These are phyloP conservation scores for Eolophus roseicapilla DNA, from an alignment of 2,113 vertebrate genomes.

Conservation along the genomic window DNA sequence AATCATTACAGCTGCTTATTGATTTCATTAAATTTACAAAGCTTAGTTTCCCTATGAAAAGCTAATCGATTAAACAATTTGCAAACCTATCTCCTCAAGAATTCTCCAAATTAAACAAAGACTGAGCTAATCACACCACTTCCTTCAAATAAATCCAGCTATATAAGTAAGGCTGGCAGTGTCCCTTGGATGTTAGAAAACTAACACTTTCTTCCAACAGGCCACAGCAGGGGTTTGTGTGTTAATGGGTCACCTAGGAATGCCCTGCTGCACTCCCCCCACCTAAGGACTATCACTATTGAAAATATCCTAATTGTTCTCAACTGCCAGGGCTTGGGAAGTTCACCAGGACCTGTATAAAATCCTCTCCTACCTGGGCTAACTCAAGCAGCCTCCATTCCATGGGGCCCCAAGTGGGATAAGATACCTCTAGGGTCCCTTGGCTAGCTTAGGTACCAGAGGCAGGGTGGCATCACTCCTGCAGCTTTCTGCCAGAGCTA, in stretches of 20 bases:
- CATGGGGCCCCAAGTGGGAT: too few species aligned
- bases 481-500: neutral
- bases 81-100: neutral
- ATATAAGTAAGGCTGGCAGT: neutral
- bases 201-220: fast-evolving
- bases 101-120: neutral
- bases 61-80: neutral
- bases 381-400: neutral
- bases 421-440: neutral
- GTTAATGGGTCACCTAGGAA: neutral
- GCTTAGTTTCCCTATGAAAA: neutral
- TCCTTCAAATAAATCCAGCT: neutral
- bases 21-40: slow-evolving; percentile 2
- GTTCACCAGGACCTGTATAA: neutral
- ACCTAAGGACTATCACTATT: neutral
- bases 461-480: neutral
- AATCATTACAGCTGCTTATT: neutral
- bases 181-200: neutral
- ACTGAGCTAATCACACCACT: neutral
- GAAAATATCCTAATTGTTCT: neutral
- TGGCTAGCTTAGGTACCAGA: neutral
- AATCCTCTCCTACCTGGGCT: neutral
- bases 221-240: neutral
- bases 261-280: neutral
- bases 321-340: neutral